These are phyloP conservation scores for Limenitis camilla DNA, from an alignment of 2,888 invertebrate genomes.

Conservation along the genomic window DNA sequence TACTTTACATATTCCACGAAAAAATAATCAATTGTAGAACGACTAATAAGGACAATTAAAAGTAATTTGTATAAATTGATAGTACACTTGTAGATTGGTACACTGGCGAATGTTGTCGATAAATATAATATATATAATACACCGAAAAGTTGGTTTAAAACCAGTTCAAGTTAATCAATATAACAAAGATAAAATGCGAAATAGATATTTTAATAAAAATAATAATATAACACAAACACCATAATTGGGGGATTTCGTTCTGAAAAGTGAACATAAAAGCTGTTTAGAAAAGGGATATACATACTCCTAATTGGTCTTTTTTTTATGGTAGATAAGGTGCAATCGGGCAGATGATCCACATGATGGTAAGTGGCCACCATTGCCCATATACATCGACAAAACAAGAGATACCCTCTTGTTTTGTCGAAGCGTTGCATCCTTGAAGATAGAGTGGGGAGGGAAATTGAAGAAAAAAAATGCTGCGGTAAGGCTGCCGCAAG, in stretches of 20 bases:
- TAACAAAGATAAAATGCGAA: constrained; percentile 3
- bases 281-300: constrained; percentile 5
- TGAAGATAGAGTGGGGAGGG: no score
- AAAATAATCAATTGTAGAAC: constrained; percentile 20
- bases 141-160: constrained; percentile 7
- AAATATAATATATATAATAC: constrained; percentile 13
- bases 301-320: constrained; percentile 21
- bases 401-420: no score
- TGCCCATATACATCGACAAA: no score
- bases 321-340: constrained; percentile 24
- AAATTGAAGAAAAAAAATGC: no score
- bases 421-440: no score
- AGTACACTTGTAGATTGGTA: no score
- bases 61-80: constrained; percentile 15
- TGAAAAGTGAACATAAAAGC: constrained; percentile 3
- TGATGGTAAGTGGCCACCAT: no score
- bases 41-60: constrained; percentile 23
- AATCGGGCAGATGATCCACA: no score
- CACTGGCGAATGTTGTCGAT: constrained; percentile 13
- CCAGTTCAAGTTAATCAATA: neutral
- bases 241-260: neutral
- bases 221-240: neutral
- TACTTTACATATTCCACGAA: constrained; percentile 21
- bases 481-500: constrained; percentile 27
- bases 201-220: constrained; percentile 16